Evolutionary conservation across 53 echinoderm and acorn worm genomes (phyloP), one percentile per base, ranked within the genome.

Genomic region (Hippasteria phrygiana): DNA sequence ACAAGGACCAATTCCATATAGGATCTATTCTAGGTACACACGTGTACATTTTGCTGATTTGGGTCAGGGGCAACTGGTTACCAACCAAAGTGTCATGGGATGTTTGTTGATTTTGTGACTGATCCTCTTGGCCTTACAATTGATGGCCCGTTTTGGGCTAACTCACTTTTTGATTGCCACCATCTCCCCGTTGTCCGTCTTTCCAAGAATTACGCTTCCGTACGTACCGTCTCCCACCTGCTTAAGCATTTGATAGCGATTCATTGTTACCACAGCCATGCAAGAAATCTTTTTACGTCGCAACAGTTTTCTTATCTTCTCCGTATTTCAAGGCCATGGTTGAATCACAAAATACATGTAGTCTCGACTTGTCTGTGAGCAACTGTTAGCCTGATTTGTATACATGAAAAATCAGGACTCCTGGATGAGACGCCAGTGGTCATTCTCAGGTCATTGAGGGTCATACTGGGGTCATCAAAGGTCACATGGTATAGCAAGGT

Each of bases 151-250:
- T 48, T 10, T 10, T 48, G 8, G 14, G 14, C 48, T 33, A 33
- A 65, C 95, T 97, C 91, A 97, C 98, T 95, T 97, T 91, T 97
- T 97, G 74, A 97, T 97, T 56, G 98, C 98, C 31, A 92, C 95
- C 90, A 94, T 90, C 67, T 97, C 98, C 29, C 98, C 98, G 26
- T 92, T 95, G 36, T 90, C 90, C 33, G 91, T 91, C 47, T 80
- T 91, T 24, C 95, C 98, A 0, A 97, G 95, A 29, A 93, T 86
- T 41, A 97, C 98, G 87, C 94, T 94, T 33, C 98, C 98, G 43
- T 97, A 97, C 24, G 98, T 97, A 3, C 98, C 98, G 80, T 97
- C 98, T 20, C 98, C 98, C 36, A 97, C 90, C 78, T 94, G 95
- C 33, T 92, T 95, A 37, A 90, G 78, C 27, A 88, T 84, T 62